Conservation (phyloP, 2,113 vertebrate genomes). For the Strix uralensis region DNA sequence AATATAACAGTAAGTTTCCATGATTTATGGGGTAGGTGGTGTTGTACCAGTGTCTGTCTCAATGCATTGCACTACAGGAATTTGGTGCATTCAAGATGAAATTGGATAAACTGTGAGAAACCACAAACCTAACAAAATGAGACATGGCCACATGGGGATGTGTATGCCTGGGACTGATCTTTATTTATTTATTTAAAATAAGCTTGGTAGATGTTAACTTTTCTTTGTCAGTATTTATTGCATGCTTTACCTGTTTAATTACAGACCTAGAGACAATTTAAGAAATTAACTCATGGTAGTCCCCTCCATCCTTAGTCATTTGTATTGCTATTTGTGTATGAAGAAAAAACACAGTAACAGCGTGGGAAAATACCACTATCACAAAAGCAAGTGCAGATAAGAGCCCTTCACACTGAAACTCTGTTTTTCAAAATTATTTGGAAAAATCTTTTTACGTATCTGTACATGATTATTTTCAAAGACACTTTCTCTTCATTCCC, state of each 20-base stretch:
- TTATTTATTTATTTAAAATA: neutral
- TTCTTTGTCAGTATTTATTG: neutral
- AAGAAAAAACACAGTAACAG: neutral
- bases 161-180: neutral
- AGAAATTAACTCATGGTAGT: neutral
- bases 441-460: neutral
- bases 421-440: neutral
- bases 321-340: neutral
- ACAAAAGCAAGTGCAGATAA: neutral
- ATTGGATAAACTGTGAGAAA: neutral
- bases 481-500: neutral
- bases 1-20: neutral
- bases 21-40: neutral
- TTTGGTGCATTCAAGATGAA: neutral
- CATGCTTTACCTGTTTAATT: neutral
- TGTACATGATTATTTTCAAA: neutral
- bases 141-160: fast-evolving
- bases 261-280: neutral
- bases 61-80: neutral
- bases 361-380: neutral
- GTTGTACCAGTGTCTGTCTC: neutral
- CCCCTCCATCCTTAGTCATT: neutral
- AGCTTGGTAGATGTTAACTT: neutral
- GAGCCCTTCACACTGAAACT: neutral
- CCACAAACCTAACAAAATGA: neutral